Percentiles rank a stretch among this genome's conserved stretches.
Evolutionary conservation across 2,888 invertebrate species (phyloP).

Genomic region (Mimas tiliae): DNA sequence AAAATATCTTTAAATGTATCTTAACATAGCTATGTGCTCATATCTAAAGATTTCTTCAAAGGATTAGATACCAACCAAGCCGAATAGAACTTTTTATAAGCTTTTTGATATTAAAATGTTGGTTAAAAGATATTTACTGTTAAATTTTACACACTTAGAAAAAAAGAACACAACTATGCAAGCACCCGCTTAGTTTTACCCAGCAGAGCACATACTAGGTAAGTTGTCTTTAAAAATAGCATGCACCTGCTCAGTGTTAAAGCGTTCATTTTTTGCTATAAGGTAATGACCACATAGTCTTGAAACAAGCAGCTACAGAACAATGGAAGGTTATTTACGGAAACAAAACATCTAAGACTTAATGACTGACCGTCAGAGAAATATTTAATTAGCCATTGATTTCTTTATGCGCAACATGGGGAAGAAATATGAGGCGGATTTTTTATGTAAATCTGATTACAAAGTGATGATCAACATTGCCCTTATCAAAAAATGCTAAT

Average conservation of each 20-base stretch:
- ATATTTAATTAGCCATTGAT: not conserved
- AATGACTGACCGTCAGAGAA: not conserved
- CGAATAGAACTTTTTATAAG: too few relatives aligned
- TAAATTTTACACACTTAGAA: too few relatives aligned
- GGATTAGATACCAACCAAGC: too few relatives aligned
- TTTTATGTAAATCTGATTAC: not conserved
- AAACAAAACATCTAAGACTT: not conserved
- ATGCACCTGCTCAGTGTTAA: conserved; percentile 3
- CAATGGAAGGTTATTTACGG: not conserved
- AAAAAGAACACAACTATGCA: too few relatives aligned
- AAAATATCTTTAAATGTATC: too few relatives aligned
- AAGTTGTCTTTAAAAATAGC: conserved; percentile 5
- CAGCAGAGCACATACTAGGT: not conserved
- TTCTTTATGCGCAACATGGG: not conserved
- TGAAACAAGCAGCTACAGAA: not conserved
- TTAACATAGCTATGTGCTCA: too few relatives aligned
- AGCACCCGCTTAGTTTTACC: not conserved
- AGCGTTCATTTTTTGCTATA: not conserved
- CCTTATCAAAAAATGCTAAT: not conserved
- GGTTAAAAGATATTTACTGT: not conserved
- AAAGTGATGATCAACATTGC: not conserved
- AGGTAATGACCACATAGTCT: not conserved
- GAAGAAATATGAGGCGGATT: not conserved
- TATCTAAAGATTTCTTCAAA: too few relatives aligned
- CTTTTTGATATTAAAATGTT: too few relatives aligned